phyloP scores from a whole-genome alignment of 1,140 invertebrate species.

The Asbolus verrucosus region DNA sequence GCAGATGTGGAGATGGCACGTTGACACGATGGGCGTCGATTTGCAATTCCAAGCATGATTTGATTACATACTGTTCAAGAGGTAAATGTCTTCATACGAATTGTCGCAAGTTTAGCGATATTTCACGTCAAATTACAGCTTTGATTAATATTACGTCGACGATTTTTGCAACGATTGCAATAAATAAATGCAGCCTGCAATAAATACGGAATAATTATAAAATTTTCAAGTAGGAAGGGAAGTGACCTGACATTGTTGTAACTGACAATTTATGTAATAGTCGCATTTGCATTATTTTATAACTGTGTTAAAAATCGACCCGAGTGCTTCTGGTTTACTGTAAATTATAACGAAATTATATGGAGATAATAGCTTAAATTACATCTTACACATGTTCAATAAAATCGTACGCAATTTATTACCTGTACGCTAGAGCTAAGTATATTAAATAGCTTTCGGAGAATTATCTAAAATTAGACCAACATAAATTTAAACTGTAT shows the following conservation, averaged over 20 bases:
- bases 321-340: slow-evolving; percentile 24
- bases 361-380: slow-evolving; percentile 12
- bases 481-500: slow-evolving; percentile 8
- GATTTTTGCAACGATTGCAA: slow-evolving; percentile 18
- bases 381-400: slow-evolving; percentile 13
- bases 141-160: slow-evolving; percentile 15
- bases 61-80: slow-evolving; percentile 20
- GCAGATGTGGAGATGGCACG: slow-evolving; percentile 1
- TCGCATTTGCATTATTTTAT: slow-evolving; percentile 29
- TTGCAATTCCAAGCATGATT: slow-evolving; percentile 24
- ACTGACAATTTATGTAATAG: slow-evolving; percentile 27
- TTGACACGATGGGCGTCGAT: slow-evolving; percentile 12
- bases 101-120: slow-evolving; percentile 9
- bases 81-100: slow-evolving; percentile 36
- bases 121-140: slow-evolving; percentile 38
- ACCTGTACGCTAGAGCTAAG: neutral
- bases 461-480: slow-evolving; percentile 35
- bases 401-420: slow-evolving; percentile 14
- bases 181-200: slow-evolving; percentile 13
- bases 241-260: slow-evolving; percentile 33
- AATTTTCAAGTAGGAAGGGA: slow-evolving; percentile 32
- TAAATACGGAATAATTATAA: slow-evolving; percentile 34
- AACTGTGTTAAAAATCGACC: slow-evolving; percentile 12
- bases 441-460: slow-evolving; percentile 13
- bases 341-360: slow-evolving; percentile 33